Evolutionary conservation across 2,888 invertebrate genomes (phyloP).

Genomic region (Plebejus argus): DNA sequence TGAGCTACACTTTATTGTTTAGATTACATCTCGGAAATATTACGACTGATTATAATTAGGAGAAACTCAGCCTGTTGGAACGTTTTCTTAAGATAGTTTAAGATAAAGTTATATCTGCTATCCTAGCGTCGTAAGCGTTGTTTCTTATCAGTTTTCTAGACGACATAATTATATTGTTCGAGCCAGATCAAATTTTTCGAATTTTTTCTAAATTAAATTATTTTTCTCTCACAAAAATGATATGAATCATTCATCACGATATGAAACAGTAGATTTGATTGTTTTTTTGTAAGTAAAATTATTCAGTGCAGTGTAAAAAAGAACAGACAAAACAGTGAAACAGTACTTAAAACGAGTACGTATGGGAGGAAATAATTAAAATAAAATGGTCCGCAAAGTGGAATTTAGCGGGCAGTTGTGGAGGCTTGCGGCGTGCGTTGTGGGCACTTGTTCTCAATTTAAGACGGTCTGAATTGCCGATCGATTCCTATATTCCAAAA

Average conservation of each 20-base stretch:
- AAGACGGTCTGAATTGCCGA: constrained; percentile 30
- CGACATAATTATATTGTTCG: too few species aligned
- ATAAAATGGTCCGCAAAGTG: constrained; percentile 12
- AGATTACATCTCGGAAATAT: constrained; percentile 40
- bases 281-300: too few species aligned
- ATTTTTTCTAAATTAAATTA: too few species aligned
- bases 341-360: not conserved
- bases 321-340: constrained; percentile 34
- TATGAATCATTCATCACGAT: too few species aligned
- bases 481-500: constrained; percentile 29
- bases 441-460: constrained; percentile 38
- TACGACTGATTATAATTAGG: not conserved
- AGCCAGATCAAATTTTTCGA: too few species aligned
- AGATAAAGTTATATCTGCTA: too few species aligned
- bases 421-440: constrained; percentile 3
- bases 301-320: not conserved
- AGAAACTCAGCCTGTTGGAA: not conserved
- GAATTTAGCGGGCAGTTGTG: constrained; percentile 9
- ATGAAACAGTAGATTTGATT: too few species aligned
- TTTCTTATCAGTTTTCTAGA: too few species aligned
- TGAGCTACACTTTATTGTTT: constrained; percentile 44
- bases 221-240: too few species aligned
- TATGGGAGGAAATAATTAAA: constrained; percentile 7
- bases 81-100: not conserved
- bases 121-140: too few species aligned